phyloP scores from a whole-genome alignment of 2,113 vertebrate genomes.

The Apteryx owenii region DNA sequence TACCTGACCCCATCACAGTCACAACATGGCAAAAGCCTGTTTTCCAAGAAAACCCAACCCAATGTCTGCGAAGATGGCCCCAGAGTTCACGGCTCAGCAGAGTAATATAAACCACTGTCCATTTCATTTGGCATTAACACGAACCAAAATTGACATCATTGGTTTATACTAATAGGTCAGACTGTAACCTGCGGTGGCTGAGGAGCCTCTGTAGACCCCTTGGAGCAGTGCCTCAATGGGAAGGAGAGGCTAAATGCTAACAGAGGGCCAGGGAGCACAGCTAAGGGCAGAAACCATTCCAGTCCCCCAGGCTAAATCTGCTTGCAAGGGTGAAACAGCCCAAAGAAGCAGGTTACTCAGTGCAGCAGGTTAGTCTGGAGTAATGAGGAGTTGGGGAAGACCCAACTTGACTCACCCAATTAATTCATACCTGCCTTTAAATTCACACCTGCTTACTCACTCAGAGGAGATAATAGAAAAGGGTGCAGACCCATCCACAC shows the following conservation, averaged over 20 bases:
- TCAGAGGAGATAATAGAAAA: neutral
- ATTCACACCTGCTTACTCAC: neutral
- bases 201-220: neutral
- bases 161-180: neutral
- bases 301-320: rapidly evolving
- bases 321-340: neutral
- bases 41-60: neutral
- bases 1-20: neutral
- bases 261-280: neutral
- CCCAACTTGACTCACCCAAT: neutral
- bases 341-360: neutral
- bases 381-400: neutral
- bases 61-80: neutral
- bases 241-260: neutral
- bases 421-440: neutral
- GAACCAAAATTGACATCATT: neutral
- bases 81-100: neutral
- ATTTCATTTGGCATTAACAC: neutral
- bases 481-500: neutral
- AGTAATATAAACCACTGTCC: neutral
- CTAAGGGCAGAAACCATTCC: neutral
- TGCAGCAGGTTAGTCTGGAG: neutral
- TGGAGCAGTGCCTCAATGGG: neutral
- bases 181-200: neutral
- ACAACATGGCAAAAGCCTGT: neutral